Base-by-base conservation (phyloP, 2,797 vertebrate genomes). In the Aulostomus chinensis region DNA sequence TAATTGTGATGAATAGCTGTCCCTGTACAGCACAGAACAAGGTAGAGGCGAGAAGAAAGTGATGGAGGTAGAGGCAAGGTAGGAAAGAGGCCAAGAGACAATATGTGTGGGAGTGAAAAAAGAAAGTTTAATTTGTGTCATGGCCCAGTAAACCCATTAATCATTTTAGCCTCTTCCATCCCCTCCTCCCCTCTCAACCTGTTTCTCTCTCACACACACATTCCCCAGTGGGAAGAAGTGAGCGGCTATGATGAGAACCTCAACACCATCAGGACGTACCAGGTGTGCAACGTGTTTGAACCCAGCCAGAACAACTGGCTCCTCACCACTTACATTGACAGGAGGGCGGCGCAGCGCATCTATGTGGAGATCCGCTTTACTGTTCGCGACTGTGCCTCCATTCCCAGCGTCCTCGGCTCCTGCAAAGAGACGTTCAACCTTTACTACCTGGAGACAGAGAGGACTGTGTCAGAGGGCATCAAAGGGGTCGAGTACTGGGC, bases 261-360 rank as follows among this genome's bases (percentile, higher is more conserved):
- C 83, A 98, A 96, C 78, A 97, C 97, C 79, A 98, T 98, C 88
- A 92, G 96, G 65, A 98, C 97, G 0, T 98, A 98, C 86, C 97
- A 99, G 89, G 97, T 99, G 83, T 99, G 97, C 91, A 99, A 98
- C 0, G 96, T 99, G 78, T 98, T 98, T 36, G 96, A 98, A 68
- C 95, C 96, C 76, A 99, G 94, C 81, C 96, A 99, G 89, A 99
- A 99, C 89, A 99, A 99, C 86, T 99, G 97, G 97, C 94, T 99
- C 24, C 95, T 96, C 57, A 99, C 96, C n/a, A 96, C 94, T 0
- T 96, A 96, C 87, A 93, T 99, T 52, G 92, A 95, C 78, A 88
- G 97, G 4, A 88, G 93, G 1, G 94, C 94, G 0, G 96, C 97
- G 1, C 96, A 97, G 12, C 94, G 96, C n/a, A 94, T 99, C 87